These are phyloP conservation scores for Arbacia lixula DNA, from an alignment of 53 echinoderm and acorn worm genomes.

Conservation along the genomic window DNA sequence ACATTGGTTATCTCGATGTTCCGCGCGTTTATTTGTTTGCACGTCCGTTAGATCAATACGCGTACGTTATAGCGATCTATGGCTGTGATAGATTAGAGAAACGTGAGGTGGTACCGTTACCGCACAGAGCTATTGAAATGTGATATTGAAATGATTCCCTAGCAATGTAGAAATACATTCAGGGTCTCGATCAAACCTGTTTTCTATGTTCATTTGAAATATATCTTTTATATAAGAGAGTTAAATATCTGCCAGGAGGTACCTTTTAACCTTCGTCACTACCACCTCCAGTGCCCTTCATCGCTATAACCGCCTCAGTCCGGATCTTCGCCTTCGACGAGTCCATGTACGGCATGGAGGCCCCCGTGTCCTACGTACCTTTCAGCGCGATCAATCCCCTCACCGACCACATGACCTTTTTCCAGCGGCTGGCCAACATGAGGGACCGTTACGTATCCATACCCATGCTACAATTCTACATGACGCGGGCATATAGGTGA, in stretches of 20 bases:
- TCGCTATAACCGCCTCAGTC: neutral
- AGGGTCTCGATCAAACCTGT: too few relatives aligned
- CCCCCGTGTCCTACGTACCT: conserved; percentile 73
- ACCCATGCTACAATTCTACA: neutral
- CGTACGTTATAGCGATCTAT: too few relatives aligned
- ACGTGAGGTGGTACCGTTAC: too few relatives aligned
- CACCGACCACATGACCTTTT: conserved; percentile 71
- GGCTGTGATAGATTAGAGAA: too few relatives aligned
- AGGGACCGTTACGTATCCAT: neutral
- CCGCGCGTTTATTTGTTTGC: too few relatives aligned
- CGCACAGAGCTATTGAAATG: too few relatives aligned
- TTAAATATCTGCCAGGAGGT: neutral
- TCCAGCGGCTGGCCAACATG: conserved; percentile 55
- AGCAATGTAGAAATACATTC: too few relatives aligned
- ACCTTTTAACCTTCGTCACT: neutral
- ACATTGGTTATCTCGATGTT: too few relatives aligned
- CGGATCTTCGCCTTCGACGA: conserved; percentile 35
- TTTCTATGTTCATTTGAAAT: too few relatives aligned
- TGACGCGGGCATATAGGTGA: conserved; percentile 7
- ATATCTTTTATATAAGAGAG: neutral
- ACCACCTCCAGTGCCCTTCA: conserved; percentile 28
- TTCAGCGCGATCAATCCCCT: neutral
- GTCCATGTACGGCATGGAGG: conserved; percentile 42
- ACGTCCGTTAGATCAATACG: too few relatives aligned
- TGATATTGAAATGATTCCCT: too few relatives aligned